Evolutionary conservation across 1,140 invertebrate species (phyloP).

Genomic region (Gerris buenoi): DNA sequence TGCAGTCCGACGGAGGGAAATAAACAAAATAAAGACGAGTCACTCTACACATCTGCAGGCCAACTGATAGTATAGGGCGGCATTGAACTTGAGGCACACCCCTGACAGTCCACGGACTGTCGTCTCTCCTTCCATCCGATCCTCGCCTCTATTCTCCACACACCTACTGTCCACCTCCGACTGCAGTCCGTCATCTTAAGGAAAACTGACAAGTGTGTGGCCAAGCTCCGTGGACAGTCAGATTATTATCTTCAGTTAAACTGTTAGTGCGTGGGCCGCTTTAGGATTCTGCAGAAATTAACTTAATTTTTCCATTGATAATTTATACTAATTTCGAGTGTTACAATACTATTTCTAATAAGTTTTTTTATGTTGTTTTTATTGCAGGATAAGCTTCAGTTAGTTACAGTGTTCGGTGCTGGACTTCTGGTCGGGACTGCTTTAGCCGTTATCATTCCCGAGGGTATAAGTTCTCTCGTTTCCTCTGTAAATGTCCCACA

Average conservation of each 20-base stretch:
- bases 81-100: too few species aligned
- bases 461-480: constrained; percentile 80
- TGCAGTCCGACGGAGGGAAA: too few species aligned
- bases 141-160: too few species aligned
- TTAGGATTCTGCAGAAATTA: not conserved
- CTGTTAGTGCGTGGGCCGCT: not conserved
- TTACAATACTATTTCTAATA: not conserved
- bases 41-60: too few species aligned
- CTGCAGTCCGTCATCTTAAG: too few species aligned
- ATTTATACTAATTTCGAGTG: not conserved
- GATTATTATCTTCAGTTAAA: not conserved
- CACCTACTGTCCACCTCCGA: too few species aligned
- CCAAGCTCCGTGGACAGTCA: too few species aligned
- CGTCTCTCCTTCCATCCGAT: too few species aligned
- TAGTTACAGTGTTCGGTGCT: constrained; percentile 88
- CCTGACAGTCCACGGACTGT: too few species aligned
- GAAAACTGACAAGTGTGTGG: too few species aligned
- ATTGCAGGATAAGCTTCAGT: constrained; percentile 78
- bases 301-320: not conserved
- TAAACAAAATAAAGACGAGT: too few species aligned
- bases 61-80: too few species aligned
- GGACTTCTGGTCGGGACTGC: constrained; percentile 96
- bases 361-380: not conserved
- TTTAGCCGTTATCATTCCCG: constrained; percentile 93
- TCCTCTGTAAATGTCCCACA: constrained; percentile 12